Evolutionary conservation across 2,113 vertebrate species (phyloP), one percentile per base, ranked within the genome.

Genomic region (Ceratotherium simum): DNA sequence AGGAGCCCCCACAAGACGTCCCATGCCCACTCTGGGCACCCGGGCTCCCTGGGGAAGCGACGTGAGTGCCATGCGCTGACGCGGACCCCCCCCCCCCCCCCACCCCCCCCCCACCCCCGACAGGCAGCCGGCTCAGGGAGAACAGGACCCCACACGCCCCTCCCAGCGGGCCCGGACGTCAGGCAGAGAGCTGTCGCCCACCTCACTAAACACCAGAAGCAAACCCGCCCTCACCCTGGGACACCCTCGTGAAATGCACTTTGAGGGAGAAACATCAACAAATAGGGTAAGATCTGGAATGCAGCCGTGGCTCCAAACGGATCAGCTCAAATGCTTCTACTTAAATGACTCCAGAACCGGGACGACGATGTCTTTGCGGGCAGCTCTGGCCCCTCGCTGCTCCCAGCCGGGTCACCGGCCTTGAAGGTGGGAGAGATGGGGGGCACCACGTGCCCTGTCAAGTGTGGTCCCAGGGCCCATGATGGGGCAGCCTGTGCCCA

Each of bases 141-240:
- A 18, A 18, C 5, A 11, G 17, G 48, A 56, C 10, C 69, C 4
- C 67, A 29, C 8, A 5, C 0, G 3, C 10, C 27, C 20, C 13
- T 62, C n/a, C 33, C 27, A 27, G 62, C 9, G 7, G 72, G 76
- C 29, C 60, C 11, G 5, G 21, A 6, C 16, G 25, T 29, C 23
- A 51, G 36, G 29, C 78, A 67, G 62, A 69, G 31, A 36, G 73
- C 56, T 48, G 33, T n/a, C 54, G 13, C 29, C 69, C 14, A 73
- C 25, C 51, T 56, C 33, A 17, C 33, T 31, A 12, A 36, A 82
- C 25, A 25, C 21, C 84, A 89, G 88, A 31, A 56, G 84, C 82
- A 58, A 84, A 39, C 33, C 21, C 0, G 5, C 29, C 33, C 23
- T 42, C 29, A n/a, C 27, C 17, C 79, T 20, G 60, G 81, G 85